Conservation (phyloP, 2,113 vertebrate genomes). For the Alligator mississippiensis region DNA sequence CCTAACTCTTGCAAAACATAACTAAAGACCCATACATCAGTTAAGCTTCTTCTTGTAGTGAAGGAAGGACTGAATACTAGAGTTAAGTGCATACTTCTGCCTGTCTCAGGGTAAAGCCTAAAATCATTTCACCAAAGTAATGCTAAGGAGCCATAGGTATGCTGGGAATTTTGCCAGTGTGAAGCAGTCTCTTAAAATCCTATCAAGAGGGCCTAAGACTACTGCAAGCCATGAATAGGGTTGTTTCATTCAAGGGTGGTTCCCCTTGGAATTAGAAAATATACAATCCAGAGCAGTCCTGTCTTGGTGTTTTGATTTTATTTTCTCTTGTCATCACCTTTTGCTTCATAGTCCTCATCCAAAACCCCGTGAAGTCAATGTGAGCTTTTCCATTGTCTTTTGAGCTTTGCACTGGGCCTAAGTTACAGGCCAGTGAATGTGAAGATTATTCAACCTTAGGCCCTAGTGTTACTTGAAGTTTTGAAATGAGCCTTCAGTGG, state of each 20-base stretch:
- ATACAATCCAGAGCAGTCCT: neutral
- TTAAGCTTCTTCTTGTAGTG: neutral
- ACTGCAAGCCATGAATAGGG: neutral
- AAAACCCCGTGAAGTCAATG: neutral
- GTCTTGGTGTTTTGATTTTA: neutral
- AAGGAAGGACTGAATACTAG: no score
- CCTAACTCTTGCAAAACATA: neutral
- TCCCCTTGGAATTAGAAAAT: neutral
- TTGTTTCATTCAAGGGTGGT: neutral
- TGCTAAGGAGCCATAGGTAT: fast-evolving
- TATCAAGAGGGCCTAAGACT: neutral
- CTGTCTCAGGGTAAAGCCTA: neutral
- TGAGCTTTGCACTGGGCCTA: neutral
- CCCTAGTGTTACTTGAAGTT: neutral
- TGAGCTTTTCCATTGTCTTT: neutral
- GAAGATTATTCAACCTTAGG: fast-evolving
- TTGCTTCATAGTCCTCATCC: neutral
- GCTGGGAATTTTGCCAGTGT: neutral
- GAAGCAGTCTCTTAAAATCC: fast-evolving
- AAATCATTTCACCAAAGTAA: fast-evolving
- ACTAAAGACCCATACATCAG: neutral
- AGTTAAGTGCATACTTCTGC: neutral
- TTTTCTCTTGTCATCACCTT: fast-evolving
- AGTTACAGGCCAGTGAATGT: fast-evolving
- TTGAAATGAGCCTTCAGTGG: neutral